Conservation (phyloP, 2,797 vertebrate genomes). For the Limosa lapponica region DNA sequence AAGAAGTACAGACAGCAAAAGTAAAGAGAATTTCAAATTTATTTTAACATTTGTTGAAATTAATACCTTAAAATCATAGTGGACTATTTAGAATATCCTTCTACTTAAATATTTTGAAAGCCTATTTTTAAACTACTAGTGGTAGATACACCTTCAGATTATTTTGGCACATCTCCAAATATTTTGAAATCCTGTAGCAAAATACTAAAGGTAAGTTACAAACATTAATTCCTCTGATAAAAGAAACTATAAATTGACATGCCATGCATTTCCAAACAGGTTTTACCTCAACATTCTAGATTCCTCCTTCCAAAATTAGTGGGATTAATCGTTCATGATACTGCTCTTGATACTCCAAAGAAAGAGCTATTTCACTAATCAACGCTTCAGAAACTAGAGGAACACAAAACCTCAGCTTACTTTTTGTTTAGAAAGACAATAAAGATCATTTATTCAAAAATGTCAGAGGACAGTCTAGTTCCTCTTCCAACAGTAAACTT, state of each 20-base stretch:
- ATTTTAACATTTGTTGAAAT: background rate
- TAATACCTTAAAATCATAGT: background rate
- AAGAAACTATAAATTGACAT: background rate
- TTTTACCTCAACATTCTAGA: background rate
- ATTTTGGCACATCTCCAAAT: background rate
- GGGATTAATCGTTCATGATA: background rate
- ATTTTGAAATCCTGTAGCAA: background rate
- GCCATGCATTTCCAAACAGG: background rate
- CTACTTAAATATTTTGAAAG: background rate
- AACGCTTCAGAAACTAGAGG: background rate
- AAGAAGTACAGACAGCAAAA: background rate
- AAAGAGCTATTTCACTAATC: background rate
- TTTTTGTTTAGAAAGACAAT: background rate
- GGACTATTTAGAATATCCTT: background rate
- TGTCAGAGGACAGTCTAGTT: background rate
- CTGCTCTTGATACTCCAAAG: background rate
- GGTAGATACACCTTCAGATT: background rate
- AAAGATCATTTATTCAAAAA: background rate
- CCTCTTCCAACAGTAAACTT: background rate
- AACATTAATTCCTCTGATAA: background rate
- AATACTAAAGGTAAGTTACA: background rate
- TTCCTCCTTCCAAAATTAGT: background rate
- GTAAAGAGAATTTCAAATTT: background rate
- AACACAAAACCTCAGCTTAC: background rate
- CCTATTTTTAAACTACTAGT: background rate